These are phyloP conservation scores for Parnassius smintheus DNA, from an alignment of 2,888 invertebrate genomes.

Conservation along the genomic window DNA sequence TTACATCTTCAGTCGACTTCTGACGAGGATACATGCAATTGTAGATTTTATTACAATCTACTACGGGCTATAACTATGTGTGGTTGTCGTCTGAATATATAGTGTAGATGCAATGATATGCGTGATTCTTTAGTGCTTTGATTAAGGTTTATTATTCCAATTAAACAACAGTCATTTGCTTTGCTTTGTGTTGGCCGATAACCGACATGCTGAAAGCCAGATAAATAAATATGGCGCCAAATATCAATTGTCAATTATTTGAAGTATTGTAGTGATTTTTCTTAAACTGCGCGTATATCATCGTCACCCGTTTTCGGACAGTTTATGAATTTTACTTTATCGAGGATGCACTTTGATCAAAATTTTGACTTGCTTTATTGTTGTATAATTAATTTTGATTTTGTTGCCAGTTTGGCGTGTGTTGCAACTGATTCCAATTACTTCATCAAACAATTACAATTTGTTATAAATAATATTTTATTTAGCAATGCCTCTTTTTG, in stretches of 20 bases:
- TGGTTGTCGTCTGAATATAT: conserved; percentile 2
- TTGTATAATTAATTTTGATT: conserved; percentile 11
- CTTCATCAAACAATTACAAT: too few species aligned
- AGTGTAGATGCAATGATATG: conserved; percentile 3
- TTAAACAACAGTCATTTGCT: too few species aligned
- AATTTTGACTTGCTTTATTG: conserved; percentile 46
- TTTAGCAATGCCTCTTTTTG: too few species aligned
- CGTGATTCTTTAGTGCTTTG: conserved; percentile 8
- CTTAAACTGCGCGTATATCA: conserved; percentile 1
- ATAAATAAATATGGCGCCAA: neutral
- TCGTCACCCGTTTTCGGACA: neutral
- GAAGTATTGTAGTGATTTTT: conserved; percentile 10
- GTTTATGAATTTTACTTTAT: conserved; percentile 8
- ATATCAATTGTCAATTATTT: conserved; percentile 1
- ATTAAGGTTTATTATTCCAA: conserved; percentile 1
- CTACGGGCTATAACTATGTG: neutral
- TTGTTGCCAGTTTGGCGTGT: conserved; percentile 7
- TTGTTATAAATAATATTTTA: too few species aligned
- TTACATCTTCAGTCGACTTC: neutral
- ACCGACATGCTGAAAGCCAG: neutral
- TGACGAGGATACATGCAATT: conserved; percentile 9
- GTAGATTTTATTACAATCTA: neutral
- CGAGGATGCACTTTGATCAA: conserved; percentile 55
- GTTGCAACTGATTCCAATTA: conserved; percentile 1
- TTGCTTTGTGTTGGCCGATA: neutral